Evolutionary conservation across 1,140 invertebrate genomes (phyloP).

Genomic region (Papilio helenus): DNA sequence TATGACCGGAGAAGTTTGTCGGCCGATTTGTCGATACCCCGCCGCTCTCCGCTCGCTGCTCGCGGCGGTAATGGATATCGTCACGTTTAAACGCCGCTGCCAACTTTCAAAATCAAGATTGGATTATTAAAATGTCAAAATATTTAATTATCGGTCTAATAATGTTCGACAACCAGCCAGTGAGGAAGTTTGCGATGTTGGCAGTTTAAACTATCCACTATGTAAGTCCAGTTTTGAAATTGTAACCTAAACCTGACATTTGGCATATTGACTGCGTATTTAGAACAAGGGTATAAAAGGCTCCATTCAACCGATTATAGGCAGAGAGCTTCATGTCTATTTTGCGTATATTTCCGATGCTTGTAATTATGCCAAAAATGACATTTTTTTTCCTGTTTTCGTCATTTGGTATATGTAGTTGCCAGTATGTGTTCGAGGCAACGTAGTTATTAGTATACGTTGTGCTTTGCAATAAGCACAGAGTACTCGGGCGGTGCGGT

Average conservation of each 20-base stretch:
- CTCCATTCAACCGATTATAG: too few relatives aligned
- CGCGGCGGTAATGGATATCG: conserved; percentile 18
- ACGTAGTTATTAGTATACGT: background rate
- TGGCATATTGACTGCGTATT: background rate
- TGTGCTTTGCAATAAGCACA: conserved; percentile 48
- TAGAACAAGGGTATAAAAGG: background rate
- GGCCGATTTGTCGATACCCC: conserved; percentile 46
- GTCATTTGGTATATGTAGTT: background rate
- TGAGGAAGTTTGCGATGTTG: background rate
- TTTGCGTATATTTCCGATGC: background rate
- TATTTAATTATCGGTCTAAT: conserved; percentile 3
- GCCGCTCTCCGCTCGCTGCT: background rate
- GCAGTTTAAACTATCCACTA: background rate
- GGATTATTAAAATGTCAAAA: conserved; percentile 20
- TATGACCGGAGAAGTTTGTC: conserved; percentile 57
- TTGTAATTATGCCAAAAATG: background rate
- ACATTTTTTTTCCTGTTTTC: background rate
- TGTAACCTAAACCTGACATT: background rate
- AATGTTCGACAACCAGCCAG: background rate
- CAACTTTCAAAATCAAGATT: conserved; percentile 23
- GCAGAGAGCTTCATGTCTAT: background rate
- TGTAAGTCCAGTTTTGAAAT: background rate
- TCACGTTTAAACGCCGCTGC: background rate
- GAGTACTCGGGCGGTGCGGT: conserved; percentile 41
- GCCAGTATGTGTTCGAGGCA: background rate